phyloP scores from a whole-genome alignment of 2,888 invertebrate genomes.

The Phengaris alcon region DNA sequence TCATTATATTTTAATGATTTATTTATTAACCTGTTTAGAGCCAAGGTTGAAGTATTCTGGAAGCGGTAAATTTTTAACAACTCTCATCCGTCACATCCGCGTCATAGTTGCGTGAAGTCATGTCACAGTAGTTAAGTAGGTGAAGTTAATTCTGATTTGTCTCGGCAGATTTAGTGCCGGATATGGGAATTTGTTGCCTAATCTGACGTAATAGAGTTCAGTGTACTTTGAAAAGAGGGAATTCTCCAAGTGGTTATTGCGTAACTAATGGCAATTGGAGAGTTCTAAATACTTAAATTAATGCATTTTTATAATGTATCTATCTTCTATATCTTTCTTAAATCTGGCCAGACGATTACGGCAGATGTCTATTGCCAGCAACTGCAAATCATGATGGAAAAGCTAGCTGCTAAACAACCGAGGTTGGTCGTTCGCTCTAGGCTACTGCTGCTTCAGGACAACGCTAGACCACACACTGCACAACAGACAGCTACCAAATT shows the following conservation, averaged over 20 bases:
- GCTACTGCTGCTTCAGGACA: no score
- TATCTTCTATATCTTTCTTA: no score
- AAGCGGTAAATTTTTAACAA: neutral
- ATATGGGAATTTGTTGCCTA: slow-evolving; percentile 26
- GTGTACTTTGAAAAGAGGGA: slow-evolving; percentile 28
- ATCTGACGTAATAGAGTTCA: slow-evolving; percentile 31
- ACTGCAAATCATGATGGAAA: no score
- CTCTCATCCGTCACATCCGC: neutral
- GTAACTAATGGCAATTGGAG: neutral
- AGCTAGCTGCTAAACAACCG: no score
- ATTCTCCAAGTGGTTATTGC: neutral
- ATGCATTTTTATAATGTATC: no score
- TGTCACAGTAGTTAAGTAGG: neutral
- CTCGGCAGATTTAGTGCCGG: neutral
- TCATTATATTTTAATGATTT: neutral
- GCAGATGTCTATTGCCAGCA: no score
- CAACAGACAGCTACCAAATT: no score
- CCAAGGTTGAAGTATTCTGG: neutral
- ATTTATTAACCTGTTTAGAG: neutral
- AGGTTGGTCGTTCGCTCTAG: no score
- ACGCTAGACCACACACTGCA: no score
- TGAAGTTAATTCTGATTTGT: slow-evolving; percentile 6
- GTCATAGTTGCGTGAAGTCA: neutral
- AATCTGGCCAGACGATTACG: no score
- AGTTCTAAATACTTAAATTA: no score